These are phyloP conservation scores for Progne subis DNA, from an alignment of 2,113 vertebrate species.

Conservation along the genomic window DNA sequence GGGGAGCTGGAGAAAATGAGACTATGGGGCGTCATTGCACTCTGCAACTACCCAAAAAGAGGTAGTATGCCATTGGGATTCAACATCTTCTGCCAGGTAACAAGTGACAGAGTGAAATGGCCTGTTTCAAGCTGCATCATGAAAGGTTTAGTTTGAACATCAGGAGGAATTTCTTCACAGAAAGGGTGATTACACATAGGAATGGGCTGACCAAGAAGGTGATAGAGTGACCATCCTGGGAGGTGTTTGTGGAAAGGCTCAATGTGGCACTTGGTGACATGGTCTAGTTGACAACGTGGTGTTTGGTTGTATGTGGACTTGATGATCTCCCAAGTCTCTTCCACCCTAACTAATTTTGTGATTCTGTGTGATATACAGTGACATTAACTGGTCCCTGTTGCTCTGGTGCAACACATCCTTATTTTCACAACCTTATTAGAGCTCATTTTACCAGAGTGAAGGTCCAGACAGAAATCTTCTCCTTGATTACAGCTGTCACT, in stretches of 20 bases:
- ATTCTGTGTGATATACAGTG: not conserved
- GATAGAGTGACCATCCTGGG: accelerated
- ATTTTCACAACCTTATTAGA: not conserved
- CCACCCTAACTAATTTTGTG: not conserved
- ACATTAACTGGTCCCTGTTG: not conserved
- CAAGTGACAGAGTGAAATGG: not conserved
- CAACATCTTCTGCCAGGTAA: not conserved
- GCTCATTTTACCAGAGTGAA: not conserved
- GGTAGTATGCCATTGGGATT: not conserved
- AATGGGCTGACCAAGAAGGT: not conserved
- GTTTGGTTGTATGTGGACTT: not conserved
- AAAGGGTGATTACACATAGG: not conserved
- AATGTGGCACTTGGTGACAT: accelerated
- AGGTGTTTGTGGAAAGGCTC: not conserved
- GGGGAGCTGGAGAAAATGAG: not conserved
- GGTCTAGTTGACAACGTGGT: not conserved
- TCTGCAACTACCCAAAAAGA: not conserved
- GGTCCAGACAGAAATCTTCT: not conserved
- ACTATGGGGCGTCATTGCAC: accelerated
- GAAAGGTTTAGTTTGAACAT: not conserved
- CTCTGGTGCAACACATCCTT: not conserved
- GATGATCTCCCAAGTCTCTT: not conserved
- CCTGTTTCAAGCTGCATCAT: not conserved
- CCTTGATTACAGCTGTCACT: not conserved
- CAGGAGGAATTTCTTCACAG: not conserved